Base-by-base conservation (phyloP, 1,140 invertebrate genomes). In the Drosophila kepulauana region DNA sequence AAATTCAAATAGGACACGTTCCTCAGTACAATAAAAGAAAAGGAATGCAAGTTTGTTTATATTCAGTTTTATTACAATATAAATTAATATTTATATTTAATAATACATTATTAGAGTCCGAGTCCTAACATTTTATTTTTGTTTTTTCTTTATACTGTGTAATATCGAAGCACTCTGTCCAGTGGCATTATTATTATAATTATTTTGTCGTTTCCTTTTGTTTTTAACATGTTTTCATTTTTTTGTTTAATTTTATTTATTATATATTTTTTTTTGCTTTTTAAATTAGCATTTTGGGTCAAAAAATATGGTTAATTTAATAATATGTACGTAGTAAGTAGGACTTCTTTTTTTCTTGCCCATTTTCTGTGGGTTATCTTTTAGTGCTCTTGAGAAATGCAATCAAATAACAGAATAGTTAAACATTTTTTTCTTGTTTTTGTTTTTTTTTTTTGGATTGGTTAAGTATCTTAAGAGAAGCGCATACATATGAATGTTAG, bases 11-110 rank as follows among this genome's bases (percentile, higher is more conserved):
- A 10, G 0, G 4, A 10, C 8, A 38, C 5, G 1, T 11, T 38
- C 7, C 35, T 33, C 38, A 41, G 11, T 5, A 43, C 1, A n/a
- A n/a, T 13, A 43, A 13, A 52, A 52, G 13, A 33, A 33, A 33
- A 13, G 15, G 28, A 30, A 11, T n/a, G 30, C 20, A n/a, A 13
- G 3, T 33, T 54, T 54, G 76, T 84, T 82, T 81, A 78, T 81
- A 71, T 88, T 82, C 75, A 76, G 61, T 79, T 82, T 87, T 88
- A 86, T 86, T 86, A 86, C 82, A 86, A 88, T 86, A 86, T 88
- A 86, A 86, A 87, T 86, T 88, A 86, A 72, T 72, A 86, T 86
- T 87, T 86, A 86, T 88, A 88, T 86, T 86, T 82, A 86, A 88
- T 86, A 86, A 86, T 86, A 86, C 82, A 88, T 82, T 77, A 86